Conservation (phyloP, 2,113 vertebrate species). For the Papio anubis region DNA sequence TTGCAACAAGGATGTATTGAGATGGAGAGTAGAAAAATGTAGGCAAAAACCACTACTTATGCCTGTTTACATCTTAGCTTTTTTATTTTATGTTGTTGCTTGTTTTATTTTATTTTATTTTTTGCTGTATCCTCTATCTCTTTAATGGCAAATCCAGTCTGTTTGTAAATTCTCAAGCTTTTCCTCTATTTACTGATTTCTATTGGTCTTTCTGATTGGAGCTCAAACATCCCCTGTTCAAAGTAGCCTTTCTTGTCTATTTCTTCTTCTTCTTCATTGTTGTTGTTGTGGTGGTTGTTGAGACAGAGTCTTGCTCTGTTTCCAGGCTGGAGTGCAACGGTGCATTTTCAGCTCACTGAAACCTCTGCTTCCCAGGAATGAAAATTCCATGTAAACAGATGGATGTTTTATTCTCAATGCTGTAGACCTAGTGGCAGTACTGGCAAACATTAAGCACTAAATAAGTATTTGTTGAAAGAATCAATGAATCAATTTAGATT, state of each 20-base stretch:
- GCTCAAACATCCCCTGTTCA: neutral
- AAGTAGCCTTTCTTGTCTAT: neutral
- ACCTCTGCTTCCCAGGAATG: neutral
- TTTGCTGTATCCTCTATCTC: neutral
- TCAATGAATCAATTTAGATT: neutral
- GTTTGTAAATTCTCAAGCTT: neutral
- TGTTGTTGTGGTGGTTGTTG: too few relatives aligned
- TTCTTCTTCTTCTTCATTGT: too few relatives aligned
- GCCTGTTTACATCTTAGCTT: neutral
- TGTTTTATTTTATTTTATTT: neutral
- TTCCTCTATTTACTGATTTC: neutral
- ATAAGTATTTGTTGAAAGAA: neutral
- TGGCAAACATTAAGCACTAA: constrained; percentile 19
- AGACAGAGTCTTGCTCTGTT: too few relatives aligned
- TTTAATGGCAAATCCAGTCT: neutral
- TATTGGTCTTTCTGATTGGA: neutral
- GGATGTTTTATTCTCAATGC: neutral
- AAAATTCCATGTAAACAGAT: neutral
- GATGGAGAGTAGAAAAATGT: neutral
- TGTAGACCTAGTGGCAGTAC: neutral
- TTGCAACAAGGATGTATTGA: neutral
- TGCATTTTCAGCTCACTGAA: too few relatives aligned
- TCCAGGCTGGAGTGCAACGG: too few relatives aligned
- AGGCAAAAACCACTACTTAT: neutral
- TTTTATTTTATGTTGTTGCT: neutral